Conservation (phyloP, 2,888 invertebrate species). For the Megastigmus dorsalis region DNA sequence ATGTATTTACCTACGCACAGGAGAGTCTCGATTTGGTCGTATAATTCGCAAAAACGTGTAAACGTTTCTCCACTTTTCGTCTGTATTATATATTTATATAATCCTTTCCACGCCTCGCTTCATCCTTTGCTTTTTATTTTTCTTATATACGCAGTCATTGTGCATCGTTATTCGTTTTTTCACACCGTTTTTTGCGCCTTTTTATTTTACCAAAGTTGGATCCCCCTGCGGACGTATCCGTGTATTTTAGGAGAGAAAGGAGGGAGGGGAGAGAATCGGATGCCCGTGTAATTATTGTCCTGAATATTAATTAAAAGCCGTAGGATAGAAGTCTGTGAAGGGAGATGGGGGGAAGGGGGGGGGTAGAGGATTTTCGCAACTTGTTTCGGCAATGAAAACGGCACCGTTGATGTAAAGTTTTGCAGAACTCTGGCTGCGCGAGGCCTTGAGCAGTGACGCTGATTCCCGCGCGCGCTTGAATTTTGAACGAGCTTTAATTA, state of each 20-base stretch:
- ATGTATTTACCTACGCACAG: neutral
- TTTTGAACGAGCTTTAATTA: conserved; percentile 38
- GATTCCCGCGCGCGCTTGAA: conserved; percentile 16
- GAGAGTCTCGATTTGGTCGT: neutral
- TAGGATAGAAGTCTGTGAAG: no score
- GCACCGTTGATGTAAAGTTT: no score
- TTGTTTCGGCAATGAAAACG: no score
- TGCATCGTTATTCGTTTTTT: no score
- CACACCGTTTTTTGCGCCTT: no score
- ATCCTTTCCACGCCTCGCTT: conserved; percentile 3
- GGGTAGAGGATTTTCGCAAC: no score
- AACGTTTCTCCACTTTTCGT: neutral
- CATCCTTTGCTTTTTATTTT: neutral
- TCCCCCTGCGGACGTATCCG: no score
- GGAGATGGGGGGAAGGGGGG: no score
- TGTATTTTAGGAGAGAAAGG: no score
- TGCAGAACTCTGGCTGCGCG: no score
- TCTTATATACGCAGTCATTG: no score
- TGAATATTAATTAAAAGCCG: conserved; percentile 34
- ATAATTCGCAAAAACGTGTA: conserved; percentile 7
- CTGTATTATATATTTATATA: neutral
- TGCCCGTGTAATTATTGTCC: conserved; percentile 15
- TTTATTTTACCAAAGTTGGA: no score
- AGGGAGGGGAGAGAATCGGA: neutral
- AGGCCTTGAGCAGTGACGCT: conserved; percentile 6